These are phyloP conservation scores for Mola mola DNA, from an alignment of 2,113 vertebrate genomes.

Conservation along the genomic window DNA sequence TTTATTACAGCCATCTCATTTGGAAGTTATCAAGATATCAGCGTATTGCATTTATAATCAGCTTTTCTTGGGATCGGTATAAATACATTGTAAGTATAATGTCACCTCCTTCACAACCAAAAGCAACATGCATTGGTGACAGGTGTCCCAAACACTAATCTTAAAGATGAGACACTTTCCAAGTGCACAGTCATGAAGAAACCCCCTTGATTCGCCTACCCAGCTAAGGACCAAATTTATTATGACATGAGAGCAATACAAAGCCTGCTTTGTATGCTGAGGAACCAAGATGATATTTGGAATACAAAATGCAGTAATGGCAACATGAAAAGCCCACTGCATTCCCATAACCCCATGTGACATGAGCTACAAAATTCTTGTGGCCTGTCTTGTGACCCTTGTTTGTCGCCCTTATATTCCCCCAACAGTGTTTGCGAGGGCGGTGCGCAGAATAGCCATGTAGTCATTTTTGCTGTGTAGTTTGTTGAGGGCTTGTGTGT, in stretches of 20 bases:
- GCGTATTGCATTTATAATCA: background rate
- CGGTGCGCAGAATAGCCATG: slow-evolving; percentile 20
- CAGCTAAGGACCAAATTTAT: slow-evolving; percentile 21
- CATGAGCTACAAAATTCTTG: slow-evolving; percentile 9
- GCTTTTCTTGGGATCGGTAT: slow-evolving; percentile 17
- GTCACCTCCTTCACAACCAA: background rate
- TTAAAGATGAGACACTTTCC: background rate
- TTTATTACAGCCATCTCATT: background rate
- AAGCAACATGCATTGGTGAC: background rate
- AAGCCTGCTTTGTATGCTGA: slow-evolving; percentile 42
- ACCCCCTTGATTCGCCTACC: background rate
- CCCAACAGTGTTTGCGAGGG: background rate
- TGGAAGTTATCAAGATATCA: slow-evolving; percentile 4
- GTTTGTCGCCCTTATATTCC: slow-evolving; percentile 30
- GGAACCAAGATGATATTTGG: background rate
- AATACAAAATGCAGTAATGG: slow-evolving; percentile 7
- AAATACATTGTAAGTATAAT: background rate
- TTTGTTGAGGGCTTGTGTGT: slow-evolving; percentile 21
- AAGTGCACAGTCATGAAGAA: slow-evolving; percentile 1
- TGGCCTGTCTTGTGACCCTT: slow-evolving; percentile 45
- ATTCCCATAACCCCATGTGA: slow-evolving; percentile 8
- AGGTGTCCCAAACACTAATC: slow-evolving; percentile 24
- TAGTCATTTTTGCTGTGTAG: slow-evolving; percentile 7
- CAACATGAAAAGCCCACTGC: slow-evolving; percentile 15
- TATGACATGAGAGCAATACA: background rate